phyloP scores from a whole-genome alignment of 2,797 vertebrate genomes.

The Cyprinella venusta region DNA sequence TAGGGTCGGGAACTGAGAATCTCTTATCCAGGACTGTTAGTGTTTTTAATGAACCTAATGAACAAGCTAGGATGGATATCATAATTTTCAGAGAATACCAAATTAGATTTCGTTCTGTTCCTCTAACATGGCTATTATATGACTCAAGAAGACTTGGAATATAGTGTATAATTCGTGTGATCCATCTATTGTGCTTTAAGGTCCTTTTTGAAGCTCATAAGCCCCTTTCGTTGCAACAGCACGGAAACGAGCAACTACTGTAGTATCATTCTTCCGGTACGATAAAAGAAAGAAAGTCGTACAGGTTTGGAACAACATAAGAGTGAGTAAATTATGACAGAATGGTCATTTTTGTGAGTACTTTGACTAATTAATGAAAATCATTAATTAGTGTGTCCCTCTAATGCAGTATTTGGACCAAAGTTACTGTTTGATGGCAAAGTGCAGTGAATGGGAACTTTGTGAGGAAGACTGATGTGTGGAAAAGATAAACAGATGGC shows the following conservation, averaged over 20 bases:
- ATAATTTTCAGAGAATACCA: not conserved
- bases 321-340: not conserved
- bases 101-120: not conserved
- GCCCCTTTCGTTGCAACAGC: not conserved
- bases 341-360: not conserved
- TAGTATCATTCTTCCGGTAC: not conserved
- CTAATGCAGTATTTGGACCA: slow-evolving; percentile 41
- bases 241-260: not conserved
- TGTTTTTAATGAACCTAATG: too few relatives aligned
- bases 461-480: slow-evolving; percentile 54
- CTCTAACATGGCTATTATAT: not conserved
- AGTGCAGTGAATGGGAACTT: slow-evolving; percentile 51
- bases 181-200: not conserved
- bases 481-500: slow-evolving; percentile 65
- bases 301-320: not conserved
- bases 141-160: not conserved
- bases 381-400: not conserved
- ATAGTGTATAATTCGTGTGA: not conserved
- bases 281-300: not conserved
- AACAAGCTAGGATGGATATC: not conserved
- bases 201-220: not conserved
- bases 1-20: too few relatives aligned
- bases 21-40: too few relatives aligned
- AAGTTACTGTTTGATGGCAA: slow-evolving; percentile 52
- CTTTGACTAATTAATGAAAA: not conserved